Conservation (phyloP, 2,888 invertebrate species). For the Xanthorhoe designata region DNA sequence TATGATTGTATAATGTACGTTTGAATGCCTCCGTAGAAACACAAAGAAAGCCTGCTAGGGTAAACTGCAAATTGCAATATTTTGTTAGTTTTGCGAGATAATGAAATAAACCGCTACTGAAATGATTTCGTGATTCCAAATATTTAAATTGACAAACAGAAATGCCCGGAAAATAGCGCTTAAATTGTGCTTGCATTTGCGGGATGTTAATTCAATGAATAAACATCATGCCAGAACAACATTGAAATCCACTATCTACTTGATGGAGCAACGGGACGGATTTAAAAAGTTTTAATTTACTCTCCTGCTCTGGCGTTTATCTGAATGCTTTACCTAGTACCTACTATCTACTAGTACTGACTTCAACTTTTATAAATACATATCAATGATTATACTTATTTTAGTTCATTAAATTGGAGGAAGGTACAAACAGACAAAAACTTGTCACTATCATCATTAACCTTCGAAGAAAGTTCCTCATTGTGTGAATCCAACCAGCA, state of each 20-base stretch:
- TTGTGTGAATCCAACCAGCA: constrained; percentile 58
- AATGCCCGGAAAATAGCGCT: constrained; percentile 76
- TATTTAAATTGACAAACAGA: constrained; percentile 85
- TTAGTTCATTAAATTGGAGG: not conserved
- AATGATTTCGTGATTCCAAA: constrained; percentile 82
- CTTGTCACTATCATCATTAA: constrained; percentile 45
- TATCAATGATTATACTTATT: not conserved
- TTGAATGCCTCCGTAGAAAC: not conserved
- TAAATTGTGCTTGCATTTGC: constrained; percentile 80
- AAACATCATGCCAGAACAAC: constrained; percentile 72
- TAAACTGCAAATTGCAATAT: constrained; percentile 59
- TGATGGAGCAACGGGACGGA: constrained; percentile 46
- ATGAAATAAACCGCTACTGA: constrained; percentile 76
- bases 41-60: constrained; percentile 27
- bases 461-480: constrained; percentile 50
- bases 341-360: not conserved
- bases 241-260: constrained; percentile 63
- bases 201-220: constrained; percentile 78
- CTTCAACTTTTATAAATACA: not conserved
- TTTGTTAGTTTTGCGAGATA: constrained; percentile 64
- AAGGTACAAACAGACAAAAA: constrained; percentile 31
- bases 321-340: not conserved
- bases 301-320: not conserved
- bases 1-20: not conserved
- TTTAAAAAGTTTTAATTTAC: constrained; percentile 29